Evolutionary conservation across 2,888 invertebrate genomes (phyloP), one percentile per base, ranked within the genome.

Genomic region (Nomada lathburiana): DNA sequence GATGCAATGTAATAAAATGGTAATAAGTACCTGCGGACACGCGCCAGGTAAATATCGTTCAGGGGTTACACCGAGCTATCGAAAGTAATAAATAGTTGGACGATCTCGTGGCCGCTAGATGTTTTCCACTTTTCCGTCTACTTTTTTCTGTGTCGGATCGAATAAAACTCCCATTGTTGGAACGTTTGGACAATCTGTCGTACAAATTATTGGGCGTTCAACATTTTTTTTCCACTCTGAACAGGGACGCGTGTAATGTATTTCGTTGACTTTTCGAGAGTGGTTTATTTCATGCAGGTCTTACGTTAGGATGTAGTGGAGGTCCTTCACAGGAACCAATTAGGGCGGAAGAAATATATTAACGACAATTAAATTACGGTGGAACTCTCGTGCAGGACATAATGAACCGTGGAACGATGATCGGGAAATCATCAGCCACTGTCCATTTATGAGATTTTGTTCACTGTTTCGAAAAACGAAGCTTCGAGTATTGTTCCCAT

Each of bases 1-100:
- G 67, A 75, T 69, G 75, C 68, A 70, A 86, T 50, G 78, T 55
- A 82, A 76, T 83, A 78, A 77, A 87, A 87, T 80, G 72, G 71
- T 85, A 80, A 84, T 82, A 80, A 85, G 60, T 77, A 57, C 57
- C 57, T 59, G 69, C n/a, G 29, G 73, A 77, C 76, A 64, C 62
- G 72, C 18, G 74, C 75, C 29, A 52, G 50, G 42, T 76, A 36
- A 59, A 53, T 62, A 59, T 44, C 29, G 36, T n/a, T 62, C 53
- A 23, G 23, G 36, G 50, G 44, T 59, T 13, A 47, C 18, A 47
- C 42, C 2, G 53, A 47, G 50, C 13, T 50, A 29, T 50, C n/a
- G 20, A 29, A 7, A 23, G 10, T 18, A 7, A 26, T 64, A 69
- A 79, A 80, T 84, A 65, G n/a, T 69, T 42, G 59, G 13, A 26